Evolutionary conservation across 2,888 invertebrate species (phyloP), one percentile per base, ranked within the genome.

Genomic region (Sialis lutaria): DNA sequence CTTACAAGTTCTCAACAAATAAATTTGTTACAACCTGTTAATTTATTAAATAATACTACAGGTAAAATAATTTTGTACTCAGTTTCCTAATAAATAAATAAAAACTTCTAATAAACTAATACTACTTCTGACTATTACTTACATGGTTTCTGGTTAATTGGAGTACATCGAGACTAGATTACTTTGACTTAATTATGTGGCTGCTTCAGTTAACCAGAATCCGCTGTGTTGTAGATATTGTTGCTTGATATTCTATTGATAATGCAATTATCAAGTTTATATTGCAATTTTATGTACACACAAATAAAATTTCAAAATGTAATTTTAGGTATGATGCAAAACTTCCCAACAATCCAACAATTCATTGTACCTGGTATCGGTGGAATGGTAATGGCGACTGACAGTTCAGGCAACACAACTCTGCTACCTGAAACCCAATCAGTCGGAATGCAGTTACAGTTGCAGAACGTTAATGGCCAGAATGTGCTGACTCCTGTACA

Each of bases 301-400:
- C 22, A 22, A 22, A 22, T 22, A 22, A 22, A 4, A 22, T 22
- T 22, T 4, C 22, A 22, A 22, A 22, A 22, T 22, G 22, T 22
- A 22, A 22, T 22, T 22, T 22, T 22, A 22, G 22, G 22, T 5
- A 76, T 81, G 49, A 77, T 83, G 53, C 79, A 81, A 44, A 83
- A 83, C 59, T 82, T 83, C 59, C 82, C 82, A 0, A 77, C 81
- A 0, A 82, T 83, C 54, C 88, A 87, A 59, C 88, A 88, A 58
- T 80, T 88, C 55, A 78, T 88, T 46, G 79, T 88, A 48, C 87
- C 87, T 8, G 85, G 87, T 53, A 65, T 84, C 2, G 64, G 83
- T 9, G 82, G 87, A 1, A 79, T 88, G 78, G 82, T 89, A 1
- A 83, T 88, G 82, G 79, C 83, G 7, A 79, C 85, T 0, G 82